Percentiles rank a stretch among this genome's conserved stretches.
Conservation (phyloP, 92 coral and sea anemone genomes). For the Umimayanthus chanpuru region DNA sequence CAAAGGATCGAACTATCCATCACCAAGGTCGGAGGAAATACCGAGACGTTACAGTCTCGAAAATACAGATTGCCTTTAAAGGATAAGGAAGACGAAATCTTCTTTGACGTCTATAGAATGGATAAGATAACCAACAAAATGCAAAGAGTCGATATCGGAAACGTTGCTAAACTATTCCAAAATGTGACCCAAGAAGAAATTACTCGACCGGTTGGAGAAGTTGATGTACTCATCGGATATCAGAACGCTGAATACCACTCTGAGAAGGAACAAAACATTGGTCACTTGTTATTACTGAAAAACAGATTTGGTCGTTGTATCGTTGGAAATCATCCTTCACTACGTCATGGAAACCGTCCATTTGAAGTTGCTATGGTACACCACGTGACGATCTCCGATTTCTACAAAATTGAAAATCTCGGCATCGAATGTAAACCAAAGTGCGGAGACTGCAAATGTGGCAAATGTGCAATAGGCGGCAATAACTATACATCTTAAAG, state of each 20-base stretch:
- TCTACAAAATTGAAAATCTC: neutral
- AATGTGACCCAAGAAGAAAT: constrained; percentile 48
- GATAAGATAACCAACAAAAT: constrained; percentile 54
- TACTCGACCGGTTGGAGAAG: constrained; percentile 33
- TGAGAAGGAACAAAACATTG: constrained; percentile 42
- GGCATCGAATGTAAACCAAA: neutral
- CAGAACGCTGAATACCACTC: constrained; percentile 44
- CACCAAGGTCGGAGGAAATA: constrained; percentile 53
- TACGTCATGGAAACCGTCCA: neutral
- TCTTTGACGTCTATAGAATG: constrained; percentile 57
- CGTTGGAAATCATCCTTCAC: constrained; percentile 39
- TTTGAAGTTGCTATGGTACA: constrained; percentile 4
- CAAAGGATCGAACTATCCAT: constrained; percentile 43
- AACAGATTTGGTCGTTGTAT: constrained; percentile 60
- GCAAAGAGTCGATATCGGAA: constrained; percentile 36
- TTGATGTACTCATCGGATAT: constrained; percentile 51
- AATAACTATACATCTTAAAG: constrained; percentile 14
- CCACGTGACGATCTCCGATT: constrained; percentile 35
- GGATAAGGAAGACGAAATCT: constrained; percentile 49
- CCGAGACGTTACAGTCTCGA: constrained; percentile 35
- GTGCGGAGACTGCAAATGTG: constrained; percentile 3
- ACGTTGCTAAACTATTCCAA: constrained; percentile 40
- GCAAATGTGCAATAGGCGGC: neutral
- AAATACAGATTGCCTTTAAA: constrained; percentile 50
- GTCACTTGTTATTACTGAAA: constrained; percentile 48